Evolutionary conservation across 2,888 invertebrate species (phyloP).

Genomic region (Heteropelma amictum): DNA sequence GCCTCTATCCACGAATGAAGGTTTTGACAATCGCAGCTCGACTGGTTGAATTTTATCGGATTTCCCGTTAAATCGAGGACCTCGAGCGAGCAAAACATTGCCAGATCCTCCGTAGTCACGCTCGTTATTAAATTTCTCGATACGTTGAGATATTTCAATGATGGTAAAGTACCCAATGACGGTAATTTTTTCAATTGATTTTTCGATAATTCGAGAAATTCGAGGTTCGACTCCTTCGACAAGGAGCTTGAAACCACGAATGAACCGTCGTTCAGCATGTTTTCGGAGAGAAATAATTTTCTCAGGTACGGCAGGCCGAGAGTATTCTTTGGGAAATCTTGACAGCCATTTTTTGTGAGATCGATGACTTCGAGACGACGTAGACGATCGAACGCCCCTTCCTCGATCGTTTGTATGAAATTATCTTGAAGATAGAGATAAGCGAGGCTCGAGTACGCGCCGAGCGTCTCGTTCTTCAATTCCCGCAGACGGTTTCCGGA

Average conservation of each 20-base stretch:
- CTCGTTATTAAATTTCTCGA: slow-evolving; percentile 80
- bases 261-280: slow-evolving; percentile 74
- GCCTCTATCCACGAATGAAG: slow-evolving; percentile 66
- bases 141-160: slow-evolving; percentile 82
- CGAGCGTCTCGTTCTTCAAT: slow-evolving; percentile 79
- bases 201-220: slow-evolving; percentile 81
- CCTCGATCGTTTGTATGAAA: slow-evolving; percentile 80
- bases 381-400: slow-evolving; percentile 79
- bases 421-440: slow-evolving; percentile 82
- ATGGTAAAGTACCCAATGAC: slow-evolving; percentile 81
- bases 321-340: slow-evolving; percentile 78
- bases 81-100: slow-evolving; percentile 82
- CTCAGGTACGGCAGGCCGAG: slow-evolving; percentile 82
- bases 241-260: slow-evolving; percentile 66
- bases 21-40: slow-evolving; percentile 63
- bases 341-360: slow-evolving; percentile 80
- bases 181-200: slow-evolving; percentile 82
- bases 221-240: slow-evolving; percentile 79
- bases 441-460: slow-evolving; percentile 79
- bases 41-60: slow-evolving; percentile 59
- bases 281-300: slow-evolving; percentile 82
- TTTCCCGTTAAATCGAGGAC: slow-evolving; percentile 79
- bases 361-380: slow-evolving; percentile 80
- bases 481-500: slow-evolving; percentile 81
- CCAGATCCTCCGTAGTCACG: slow-evolving; percentile 80